Conservation (phyloP, 2,888 invertebrate genomes). For the Luffia ferchaultella region DNA sequence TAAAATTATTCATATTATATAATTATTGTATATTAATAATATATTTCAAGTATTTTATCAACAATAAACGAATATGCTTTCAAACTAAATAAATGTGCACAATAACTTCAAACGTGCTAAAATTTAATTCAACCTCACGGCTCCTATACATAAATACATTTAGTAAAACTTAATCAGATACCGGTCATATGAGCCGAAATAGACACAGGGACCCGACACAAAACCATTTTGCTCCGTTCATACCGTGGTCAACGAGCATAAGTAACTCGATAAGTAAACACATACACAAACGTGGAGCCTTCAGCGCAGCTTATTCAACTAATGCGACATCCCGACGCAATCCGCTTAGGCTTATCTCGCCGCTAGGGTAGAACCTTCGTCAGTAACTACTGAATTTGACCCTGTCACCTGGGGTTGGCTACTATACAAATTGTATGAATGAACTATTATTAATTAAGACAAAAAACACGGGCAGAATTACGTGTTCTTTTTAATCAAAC, state of each 20-base stretch:
- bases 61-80: too few species aligned
- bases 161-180: not conserved
- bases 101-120: too few species aligned
- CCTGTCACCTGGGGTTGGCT: slow-evolving; percentile 3
- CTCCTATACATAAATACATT: not conserved
- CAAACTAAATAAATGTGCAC: too few species aligned
- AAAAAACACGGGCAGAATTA: too few species aligned
- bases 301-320: slow-evolving; percentile 28
- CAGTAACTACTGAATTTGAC: slow-evolving; percentile 7
- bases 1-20: too few species aligned
- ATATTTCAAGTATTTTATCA: too few species aligned
- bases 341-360: slow-evolving; percentile 5
- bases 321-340: slow-evolving; percentile 24
- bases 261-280: slow-evolving; percentile 33
- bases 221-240: not conserved
- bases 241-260: slow-evolving; percentile 8
- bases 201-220: not conserved
- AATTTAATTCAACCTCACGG: too few species aligned
- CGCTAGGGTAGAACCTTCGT: slow-evolving; percentile 4
- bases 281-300: slow-evolving; percentile 28
- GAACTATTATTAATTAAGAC: too few species aligned
- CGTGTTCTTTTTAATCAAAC: not conserved
- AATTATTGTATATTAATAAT: too few species aligned
- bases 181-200: not conserved
- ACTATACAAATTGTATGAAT: too few species aligned